Evolutionary conservation across 2,113 vertebrate genomes (phyloP), one percentile per base, ranked within the genome.

Genomic region (Catharus bicknelli): DNA sequence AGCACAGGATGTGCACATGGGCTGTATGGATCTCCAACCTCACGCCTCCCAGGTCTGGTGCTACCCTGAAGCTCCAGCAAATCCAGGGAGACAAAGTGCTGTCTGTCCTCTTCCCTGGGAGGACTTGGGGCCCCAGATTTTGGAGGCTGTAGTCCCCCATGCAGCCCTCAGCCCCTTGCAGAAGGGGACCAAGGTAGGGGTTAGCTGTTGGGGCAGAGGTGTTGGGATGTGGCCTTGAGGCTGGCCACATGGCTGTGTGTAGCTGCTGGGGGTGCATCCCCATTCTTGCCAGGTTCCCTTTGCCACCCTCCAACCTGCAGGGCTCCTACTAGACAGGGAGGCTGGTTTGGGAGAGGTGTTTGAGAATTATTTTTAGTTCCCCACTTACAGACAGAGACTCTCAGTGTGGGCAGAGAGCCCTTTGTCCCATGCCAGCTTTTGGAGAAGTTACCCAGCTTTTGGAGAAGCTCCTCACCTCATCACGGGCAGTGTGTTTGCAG

Each of bases 361-460:
- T 0, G 10, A 42, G 32, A 72, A 70, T 78, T 15, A 7, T 10
- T 38, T 70, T 70, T 7, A 40, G 14, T 40, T 86, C 34, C 23
- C 6, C 7, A 4, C n/a, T 50, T 14, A 51, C 10, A 57, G 84
- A 42, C 36, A 50, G 59, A 73, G 61, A 4, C 43, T n/a, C 29
- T 40, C 14, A 11, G 3, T 1, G 5, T 59, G 48, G 50, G 29
- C 43, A 85, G 48, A 67, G 89, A 74, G 34, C 26, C 11, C 32
- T 22, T 1, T 0, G 1, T 51, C 51, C 70, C 1, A 1, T 0
- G 0, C 8, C 34, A 18, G 29, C 27, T 34, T 29, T 70, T 9
- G 25, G 62, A 51, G 83, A 23, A 42, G 32, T 38, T 38, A 10
- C 38, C 8, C 34, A 18, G 29, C 27, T 34, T 29, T 70, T 9